These are phyloP conservation scores for Pararge aegeria DNA, from an alignment of 1,140 invertebrate genomes.

Conservation along the genomic window DNA sequence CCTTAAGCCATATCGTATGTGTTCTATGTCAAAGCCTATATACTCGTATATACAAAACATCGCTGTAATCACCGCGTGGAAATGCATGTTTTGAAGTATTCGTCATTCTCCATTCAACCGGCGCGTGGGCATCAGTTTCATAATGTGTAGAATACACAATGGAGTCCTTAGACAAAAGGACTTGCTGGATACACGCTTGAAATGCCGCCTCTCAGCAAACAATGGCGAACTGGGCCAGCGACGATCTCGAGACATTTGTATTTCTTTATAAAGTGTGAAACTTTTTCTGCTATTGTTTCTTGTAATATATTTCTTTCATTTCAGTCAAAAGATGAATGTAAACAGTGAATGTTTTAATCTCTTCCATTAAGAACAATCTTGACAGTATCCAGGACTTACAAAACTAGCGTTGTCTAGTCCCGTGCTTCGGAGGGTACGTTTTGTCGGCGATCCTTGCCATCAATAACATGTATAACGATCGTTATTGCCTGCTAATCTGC, in stretches of 20 bases:
- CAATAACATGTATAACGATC: too few relatives aligned
- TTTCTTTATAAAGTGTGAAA: slow-evolving; percentile 14
- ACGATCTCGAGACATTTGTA: slow-evolving; percentile 25
- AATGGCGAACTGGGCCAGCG: slow-evolving; percentile 30
- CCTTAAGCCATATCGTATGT: too few relatives aligned
- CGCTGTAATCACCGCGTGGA: not conserved
- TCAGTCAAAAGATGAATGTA: not conserved
- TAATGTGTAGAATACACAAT: slow-evolving; percentile 31
- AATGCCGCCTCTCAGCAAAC: slow-evolving; percentile 34
- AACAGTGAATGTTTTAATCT: not conserved
- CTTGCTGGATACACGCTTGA: slow-evolving; percentile 32
- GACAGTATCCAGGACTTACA: too few relatives aligned
- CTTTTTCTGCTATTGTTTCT: slow-evolving; percentile 11
- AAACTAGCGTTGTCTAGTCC: too few relatives aligned
- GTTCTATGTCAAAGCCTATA: too few relatives aligned
- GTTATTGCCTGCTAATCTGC: too few relatives aligned
- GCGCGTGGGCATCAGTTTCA: slow-evolving; percentile 28
- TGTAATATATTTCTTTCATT: not conserved
- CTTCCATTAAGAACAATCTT: too few relatives aligned
- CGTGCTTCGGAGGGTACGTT: too few relatives aligned
- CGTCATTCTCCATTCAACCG: slow-evolving; percentile 29
- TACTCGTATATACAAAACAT: too few relatives aligned
- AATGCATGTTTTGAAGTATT: slow-evolving; percentile 11
- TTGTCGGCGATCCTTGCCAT: too few relatives aligned
- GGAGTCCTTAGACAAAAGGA: slow-evolving; percentile 35